Evolutionary conservation across 2,113 vertebrate genomes (phyloP).

Genomic region (Caracal caracal): DNA sequence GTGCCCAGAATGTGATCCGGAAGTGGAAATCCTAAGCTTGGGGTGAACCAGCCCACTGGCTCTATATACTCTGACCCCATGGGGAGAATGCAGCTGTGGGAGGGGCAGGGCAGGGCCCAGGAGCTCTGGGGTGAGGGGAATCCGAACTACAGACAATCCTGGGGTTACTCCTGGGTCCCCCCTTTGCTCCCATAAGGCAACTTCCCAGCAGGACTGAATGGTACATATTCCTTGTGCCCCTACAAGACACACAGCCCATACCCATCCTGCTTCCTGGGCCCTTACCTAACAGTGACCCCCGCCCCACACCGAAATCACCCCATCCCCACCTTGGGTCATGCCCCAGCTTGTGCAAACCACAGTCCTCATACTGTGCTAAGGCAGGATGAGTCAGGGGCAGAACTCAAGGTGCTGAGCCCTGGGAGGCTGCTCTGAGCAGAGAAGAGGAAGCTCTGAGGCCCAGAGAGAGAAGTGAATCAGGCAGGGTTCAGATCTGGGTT

Average conservation of each 20-base stretch:
- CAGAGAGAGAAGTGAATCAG: neutral
- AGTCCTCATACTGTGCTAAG: neutral
- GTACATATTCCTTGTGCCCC: neutral
- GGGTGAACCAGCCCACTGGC: neutral
- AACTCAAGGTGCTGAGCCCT: neutral
- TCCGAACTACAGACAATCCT: neutral
- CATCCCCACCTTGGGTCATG: neutral
- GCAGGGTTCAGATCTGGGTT: neutral
- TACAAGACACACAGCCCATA: neutral
- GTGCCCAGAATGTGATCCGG: neutral
- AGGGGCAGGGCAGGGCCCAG: neutral
- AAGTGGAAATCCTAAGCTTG: neutral
- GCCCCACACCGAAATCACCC: neutral
- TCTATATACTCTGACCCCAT: neutral
- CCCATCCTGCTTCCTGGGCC: neutral
- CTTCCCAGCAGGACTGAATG: neutral
- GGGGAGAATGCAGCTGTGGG: neutral
- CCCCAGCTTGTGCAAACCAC: constrained; percentile 54
- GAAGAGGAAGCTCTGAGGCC: neutral
- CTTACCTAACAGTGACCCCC: constrained; percentile 29
- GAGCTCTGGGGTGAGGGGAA: neutral
- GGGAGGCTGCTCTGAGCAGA: neutral
- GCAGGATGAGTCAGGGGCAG: constrained; percentile 60
- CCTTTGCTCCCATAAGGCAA: neutral
- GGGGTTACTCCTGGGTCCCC: neutral